phyloP scores from a whole-genome alignment of 2,113 vertebrate species.

The Potamarius usumacintae region DNA sequence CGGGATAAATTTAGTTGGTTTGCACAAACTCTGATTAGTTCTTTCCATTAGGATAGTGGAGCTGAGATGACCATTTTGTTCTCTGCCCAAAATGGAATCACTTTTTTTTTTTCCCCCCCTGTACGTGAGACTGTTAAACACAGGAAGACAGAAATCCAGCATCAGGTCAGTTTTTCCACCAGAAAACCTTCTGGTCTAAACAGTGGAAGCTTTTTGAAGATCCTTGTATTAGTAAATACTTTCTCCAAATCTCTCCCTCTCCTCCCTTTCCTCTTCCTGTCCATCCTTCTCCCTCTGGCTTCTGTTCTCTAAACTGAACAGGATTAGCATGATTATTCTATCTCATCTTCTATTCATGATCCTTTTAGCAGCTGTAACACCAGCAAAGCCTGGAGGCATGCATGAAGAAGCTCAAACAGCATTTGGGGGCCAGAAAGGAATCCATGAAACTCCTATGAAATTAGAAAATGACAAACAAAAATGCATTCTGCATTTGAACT shows the following conservation, averaged over 20 bases:
- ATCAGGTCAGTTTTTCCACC: background rate
- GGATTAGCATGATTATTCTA: background rate
- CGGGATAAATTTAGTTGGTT: conserved; percentile 4
- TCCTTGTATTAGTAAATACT: background rate
- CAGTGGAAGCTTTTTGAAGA: background rate
- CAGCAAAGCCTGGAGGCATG: background rate
- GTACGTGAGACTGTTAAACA: background rate
- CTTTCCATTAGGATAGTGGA: conserved; percentile 1
- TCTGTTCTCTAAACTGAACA: background rate
- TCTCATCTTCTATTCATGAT: background rate
- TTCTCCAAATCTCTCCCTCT: background rate
- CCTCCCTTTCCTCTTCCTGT: no score
- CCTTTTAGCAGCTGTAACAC: conserved; percentile 17
- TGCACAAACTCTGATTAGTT: background rate
- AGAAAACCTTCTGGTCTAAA: background rate
- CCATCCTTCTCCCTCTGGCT: background rate
- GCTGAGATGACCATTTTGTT: background rate
- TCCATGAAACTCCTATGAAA: background rate
- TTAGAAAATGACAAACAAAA: background rate
- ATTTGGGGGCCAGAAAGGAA: background rate
- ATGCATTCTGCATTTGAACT: background rate
- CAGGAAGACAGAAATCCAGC: background rate
- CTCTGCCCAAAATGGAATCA: background rate
- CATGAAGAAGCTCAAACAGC: conserved; percentile 2
- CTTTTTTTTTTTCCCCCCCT: background rate